Base-by-base conservation (phyloP, 2,888 invertebrate species). In the Andrena marginata region DNA sequence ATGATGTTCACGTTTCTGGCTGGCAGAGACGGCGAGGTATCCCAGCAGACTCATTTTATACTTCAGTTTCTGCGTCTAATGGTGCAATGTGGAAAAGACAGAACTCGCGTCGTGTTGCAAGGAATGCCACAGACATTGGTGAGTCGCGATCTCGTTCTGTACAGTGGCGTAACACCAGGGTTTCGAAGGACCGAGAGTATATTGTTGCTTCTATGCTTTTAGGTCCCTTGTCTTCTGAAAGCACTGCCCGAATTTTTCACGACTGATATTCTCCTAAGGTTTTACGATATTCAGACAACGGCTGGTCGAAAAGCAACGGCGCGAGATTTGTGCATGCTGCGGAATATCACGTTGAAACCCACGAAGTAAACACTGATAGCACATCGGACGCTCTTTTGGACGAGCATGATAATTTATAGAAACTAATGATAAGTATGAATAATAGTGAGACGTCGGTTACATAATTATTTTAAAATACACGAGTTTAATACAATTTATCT, bases 301-400 rank as follows among this genome's bases (percentile, higher is more conserved):
- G 95, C 96, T 72, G 98, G 98, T 0, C 95, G 98, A 75, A 97
- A 97, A 92, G 96, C 97, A 77, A 98, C 98, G 72, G 98, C 98
- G 0, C 96, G 98, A 90, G 98, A 98, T 94, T 95, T 99, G 78
- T 98, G 98, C 93, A 96, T 98, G 91, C 95, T 98, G 90, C 95
- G 98, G 84, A 98, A 98, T 94, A 97, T 97, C 95, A 95, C 96
- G 89, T 94, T 97, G 48, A 95, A 96, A 90, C 95, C 95, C 26
- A 95, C 95, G 75, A 95, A 93, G 80, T 91, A 83, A 87, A 33
- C 10, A 84, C 4, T 59, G 51, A 74, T 65, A 23, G 4, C 51
- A 35, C 4, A 33, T 7, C 42, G 29, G 20, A 16, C 20, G 20
- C 49, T 51, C 35, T 69, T 33, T 76, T 35, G 13, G 49, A 67